Conservation (phyloP, 2,888 invertebrate genomes). For the Plusia festucae region DNA sequence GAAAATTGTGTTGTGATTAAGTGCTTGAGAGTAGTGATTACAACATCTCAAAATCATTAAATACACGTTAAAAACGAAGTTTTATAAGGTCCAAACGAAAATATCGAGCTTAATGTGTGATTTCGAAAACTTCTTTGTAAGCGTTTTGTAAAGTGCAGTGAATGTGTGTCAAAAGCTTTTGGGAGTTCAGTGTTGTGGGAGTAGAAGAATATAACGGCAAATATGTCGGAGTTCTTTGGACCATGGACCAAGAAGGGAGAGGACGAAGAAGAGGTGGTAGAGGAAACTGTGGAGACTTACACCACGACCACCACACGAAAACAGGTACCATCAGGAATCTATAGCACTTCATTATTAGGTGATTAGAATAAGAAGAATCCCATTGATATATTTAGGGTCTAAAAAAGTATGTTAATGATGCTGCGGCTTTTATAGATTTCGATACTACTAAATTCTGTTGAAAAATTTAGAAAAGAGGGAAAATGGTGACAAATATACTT, state of each 20-base stretch:
- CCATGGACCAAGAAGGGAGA: slow-evolving; percentile 77
- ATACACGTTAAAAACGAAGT: slow-evolving; percentile 63
- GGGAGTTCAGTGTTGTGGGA: slow-evolving; percentile 78
- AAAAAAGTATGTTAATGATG: slow-evolving; percentile 57
- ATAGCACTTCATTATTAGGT: slow-evolving; percentile 51
- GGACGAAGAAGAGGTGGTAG: slow-evolving; percentile 68
- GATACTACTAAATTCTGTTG: slow-evolving; percentile 53
- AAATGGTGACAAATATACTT: slow-evolving; percentile 71
- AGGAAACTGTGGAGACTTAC: slow-evolving; percentile 81
- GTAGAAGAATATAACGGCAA: slow-evolving; percentile 63
- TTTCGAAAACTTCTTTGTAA: slow-evolving; percentile 62
- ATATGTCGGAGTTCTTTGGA: slow-evolving; percentile 87
- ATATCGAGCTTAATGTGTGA: slow-evolving; percentile 57
- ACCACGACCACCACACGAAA: slow-evolving; percentile 81
- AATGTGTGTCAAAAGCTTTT: slow-evolving; percentile 77
- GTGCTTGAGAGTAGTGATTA: slow-evolving; percentile 66
- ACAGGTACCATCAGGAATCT: slow-evolving; percentile 74
- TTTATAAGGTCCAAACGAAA: slow-evolving; percentile 49
- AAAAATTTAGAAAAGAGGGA: slow-evolving; percentile 58
- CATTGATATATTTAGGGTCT: slow-evolving; percentile 58
- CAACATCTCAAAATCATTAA: slow-evolving; percentile 61
- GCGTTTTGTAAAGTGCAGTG: slow-evolving; percentile 73
- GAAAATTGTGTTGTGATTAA: slow-evolving; percentile 56
- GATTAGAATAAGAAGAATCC: slow-evolving; percentile 68
- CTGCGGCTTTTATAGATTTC: slow-evolving; percentile 55